Percentiles rank a stretch among this genome's conserved stretches.
Conservation (phyloP, 2,113 vertebrate genomes). For the Austrofundulus limnaeus region DNA sequence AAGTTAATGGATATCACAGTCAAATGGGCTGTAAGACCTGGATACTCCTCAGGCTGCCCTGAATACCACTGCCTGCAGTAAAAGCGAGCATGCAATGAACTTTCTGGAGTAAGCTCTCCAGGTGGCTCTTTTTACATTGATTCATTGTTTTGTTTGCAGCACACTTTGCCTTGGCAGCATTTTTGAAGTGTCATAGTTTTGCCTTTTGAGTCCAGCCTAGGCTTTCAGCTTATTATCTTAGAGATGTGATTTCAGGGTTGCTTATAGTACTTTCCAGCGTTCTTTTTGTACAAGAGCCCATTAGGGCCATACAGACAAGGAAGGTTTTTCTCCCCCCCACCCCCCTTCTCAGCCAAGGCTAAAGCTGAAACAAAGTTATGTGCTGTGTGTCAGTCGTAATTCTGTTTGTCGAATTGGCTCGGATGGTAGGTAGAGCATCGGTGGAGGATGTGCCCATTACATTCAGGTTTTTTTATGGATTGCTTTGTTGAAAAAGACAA, state of each 20-base stretch:
- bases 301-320: constrained; percentile 20
- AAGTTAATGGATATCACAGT: constrained; percentile 63
- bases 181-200: constrained; percentile 57
- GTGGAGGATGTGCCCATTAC: background rate
- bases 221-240: constrained; percentile 67
- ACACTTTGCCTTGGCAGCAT: constrained; percentile 70
- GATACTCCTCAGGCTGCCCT: constrained; percentile 45
- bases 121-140: constrained; percentile 70
- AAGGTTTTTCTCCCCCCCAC: constrained; percentile 16
- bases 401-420: background rate
- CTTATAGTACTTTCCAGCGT: constrained; percentile 26
- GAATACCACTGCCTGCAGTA: constrained; percentile 57
- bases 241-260: constrained; percentile 65
- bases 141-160: constrained; percentile 70
- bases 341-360: background rate
- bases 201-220: constrained; percentile 47
- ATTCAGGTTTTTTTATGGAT: background rate
- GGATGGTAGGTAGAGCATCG: background rate
- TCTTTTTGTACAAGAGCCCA: constrained; percentile 19
- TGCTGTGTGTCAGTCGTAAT: background rate
- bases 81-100: constrained; percentile 53
- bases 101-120: constrained; percentile 62
- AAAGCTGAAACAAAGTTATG: background rate
- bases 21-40: constrained; percentile 62
- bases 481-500: background rate